These are phyloP conservation scores for Pogoniulus pusillus DNA, from an alignment of 2,797 vertebrate species.

Conservation along the genomic window DNA sequence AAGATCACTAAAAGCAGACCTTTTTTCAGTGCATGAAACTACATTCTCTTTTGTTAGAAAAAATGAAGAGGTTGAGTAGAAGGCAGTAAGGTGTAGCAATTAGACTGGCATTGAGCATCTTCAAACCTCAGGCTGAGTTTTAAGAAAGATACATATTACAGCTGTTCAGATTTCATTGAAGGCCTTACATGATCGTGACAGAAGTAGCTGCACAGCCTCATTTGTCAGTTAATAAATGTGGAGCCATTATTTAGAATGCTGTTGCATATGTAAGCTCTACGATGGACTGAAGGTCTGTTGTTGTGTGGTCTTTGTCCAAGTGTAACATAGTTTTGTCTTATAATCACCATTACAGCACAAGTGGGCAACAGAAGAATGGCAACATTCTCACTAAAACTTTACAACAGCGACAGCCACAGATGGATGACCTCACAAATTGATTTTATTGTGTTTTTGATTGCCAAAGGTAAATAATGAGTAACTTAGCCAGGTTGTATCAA, in stretches of 20 bases:
- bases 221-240: background rate
- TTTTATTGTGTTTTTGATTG: slow-evolving; percentile 44
- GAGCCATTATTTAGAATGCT: background rate
- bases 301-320: background rate
- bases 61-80: background rate
- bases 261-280: background rate
- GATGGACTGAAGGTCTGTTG: background rate
- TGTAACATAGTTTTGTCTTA: background rate
- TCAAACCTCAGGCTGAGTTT: background rate
- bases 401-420: background rate
- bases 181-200: background rate
- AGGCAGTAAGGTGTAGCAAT: background rate
- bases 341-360: background rate
- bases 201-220: background rate
- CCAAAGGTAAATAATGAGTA: slow-evolving; percentile 38
- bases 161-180: background rate
- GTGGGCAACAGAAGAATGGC: background rate
- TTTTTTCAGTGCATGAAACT: background rate
- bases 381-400: background rate
- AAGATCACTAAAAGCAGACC: background rate
- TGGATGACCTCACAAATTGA: slow-evolving; percentile 11
- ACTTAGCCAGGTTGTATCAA: background rate
- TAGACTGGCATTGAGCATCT: background rate
- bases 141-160: background rate
- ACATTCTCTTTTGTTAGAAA: background rate